A percentile compares a stretch with the other conserved stretches of the same genome.
These are phyloP conservation scores for Actinia tenebrosa DNA, from an alignment of 64 coral and sea anemone genomes.

Conservation along the genomic window DNA sequence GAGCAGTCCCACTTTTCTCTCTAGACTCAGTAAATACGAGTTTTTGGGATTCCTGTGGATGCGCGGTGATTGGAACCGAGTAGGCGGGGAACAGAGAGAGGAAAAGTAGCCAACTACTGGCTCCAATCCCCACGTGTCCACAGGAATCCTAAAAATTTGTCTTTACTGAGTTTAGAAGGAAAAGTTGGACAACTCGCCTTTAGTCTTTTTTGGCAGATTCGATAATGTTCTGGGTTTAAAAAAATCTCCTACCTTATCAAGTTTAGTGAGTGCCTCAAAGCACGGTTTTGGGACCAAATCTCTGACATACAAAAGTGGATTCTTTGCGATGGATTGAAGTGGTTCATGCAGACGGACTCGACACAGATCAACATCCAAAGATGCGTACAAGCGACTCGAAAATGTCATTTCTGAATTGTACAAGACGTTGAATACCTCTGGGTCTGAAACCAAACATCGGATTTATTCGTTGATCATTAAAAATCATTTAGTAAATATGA, in stretches of 20 bases:
- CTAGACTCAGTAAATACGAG: no score
- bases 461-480: not conserved
- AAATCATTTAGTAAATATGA: not conserved
- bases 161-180: no score
- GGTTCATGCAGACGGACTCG: conserved; percentile 92
- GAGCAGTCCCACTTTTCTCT: no score
- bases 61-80: no score
- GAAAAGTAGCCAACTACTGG: no score
- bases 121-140: no score
- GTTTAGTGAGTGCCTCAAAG: conserved; percentile 81
- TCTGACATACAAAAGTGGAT: conserved; percentile 91
- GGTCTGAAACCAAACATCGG: conserved; percentile 35
- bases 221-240: no score
- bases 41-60: no score
- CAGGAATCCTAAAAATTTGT: no score
- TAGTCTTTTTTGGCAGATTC: no score
- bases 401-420: conserved; percentile 93
- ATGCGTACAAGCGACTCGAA: conserved; percentile 57
- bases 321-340: conserved; percentile 72
- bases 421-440: conserved; percentile 72
- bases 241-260: conserved; percentile 85
- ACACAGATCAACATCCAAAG: conserved; percentile 92
- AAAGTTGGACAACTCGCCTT: no score
- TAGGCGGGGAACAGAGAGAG: no score
- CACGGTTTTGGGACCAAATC: conserved; percentile 90